Base-by-base conservation (phyloP, 1,140 invertebrate species). In the Euglossa dilemma region DNA sequence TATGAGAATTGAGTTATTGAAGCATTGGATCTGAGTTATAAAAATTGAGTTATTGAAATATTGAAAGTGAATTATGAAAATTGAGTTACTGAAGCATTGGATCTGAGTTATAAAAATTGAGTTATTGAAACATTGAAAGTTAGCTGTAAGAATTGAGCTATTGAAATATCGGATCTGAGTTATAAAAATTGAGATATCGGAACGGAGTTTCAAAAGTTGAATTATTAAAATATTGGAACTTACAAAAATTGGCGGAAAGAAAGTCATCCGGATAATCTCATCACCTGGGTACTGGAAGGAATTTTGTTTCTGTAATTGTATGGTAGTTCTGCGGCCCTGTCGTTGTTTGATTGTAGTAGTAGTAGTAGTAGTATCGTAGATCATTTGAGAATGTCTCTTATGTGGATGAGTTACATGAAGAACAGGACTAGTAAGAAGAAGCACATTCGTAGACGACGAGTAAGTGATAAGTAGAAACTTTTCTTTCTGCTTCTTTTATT, bases 371-470 rank as follows among this genome's bases (percentile, higher is more conserved):
- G 64, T 12, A 43, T 28, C 14, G 20, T 52, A 52, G 9, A 61
- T 11, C 0, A 9, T 57, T 67, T 76, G 20, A 70, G 16, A 28
- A 93, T 92, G 92, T 91, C 92, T 23, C 80, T 93, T 12, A 90
- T 93, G 90, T 93, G 93, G 92, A 93, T 93, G 80, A 93, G 89
- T 77, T 93, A 92, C 73, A 69, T 93, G 43, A 93, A 92, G 80
- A 84, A 85, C 45, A 90, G 83, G 64, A 88, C 84, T 23, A 36
- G 36, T 36, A 93, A 88, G 66, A 92, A 90, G 72, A 90, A 91
- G 66, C 79, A 88, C 56, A 25, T 86, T 67, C 89, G 87, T 78
- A 90, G 86, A 54, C 87, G 75, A 76, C 80, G 88, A 43, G 89
- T 91, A 84, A 91, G 85, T 90, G 66, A 76, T 16, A 11, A 73